phyloP scores from a whole-genome alignment of 2,888 invertebrate species.

The Dorcus hopei region DNA sequence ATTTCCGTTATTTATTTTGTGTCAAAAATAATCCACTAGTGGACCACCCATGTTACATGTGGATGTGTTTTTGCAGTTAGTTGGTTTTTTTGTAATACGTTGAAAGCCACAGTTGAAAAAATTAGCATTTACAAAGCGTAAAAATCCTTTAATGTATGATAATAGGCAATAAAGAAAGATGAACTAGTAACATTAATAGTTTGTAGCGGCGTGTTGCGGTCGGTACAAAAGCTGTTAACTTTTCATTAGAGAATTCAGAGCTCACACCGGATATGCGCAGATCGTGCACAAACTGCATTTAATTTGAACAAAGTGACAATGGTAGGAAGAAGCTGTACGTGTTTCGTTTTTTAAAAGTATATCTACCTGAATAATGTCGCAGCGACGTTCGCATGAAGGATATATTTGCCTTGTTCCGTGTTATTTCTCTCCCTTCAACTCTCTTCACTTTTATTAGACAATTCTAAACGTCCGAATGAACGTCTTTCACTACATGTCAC shows the following conservation, averaged over 20 bases:
- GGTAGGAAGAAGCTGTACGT: slow-evolving; percentile 19
- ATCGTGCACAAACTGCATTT: slow-evolving; percentile 25
- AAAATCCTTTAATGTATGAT: no score
- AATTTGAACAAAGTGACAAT: slow-evolving; percentile 22
- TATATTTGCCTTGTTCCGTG: slow-evolving; percentile 5
- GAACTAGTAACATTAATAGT: not conserved
- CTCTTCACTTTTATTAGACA: no score
- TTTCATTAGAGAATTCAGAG: slow-evolving; percentile 12
- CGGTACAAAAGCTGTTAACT: slow-evolving; percentile 7
- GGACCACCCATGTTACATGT: no score
- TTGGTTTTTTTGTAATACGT: no score
- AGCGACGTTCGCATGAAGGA: slow-evolving; percentile 8
- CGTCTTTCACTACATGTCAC: no score
- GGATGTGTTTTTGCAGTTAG: no score
- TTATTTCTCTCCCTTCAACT: not conserved
- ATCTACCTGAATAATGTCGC: slow-evolving; percentile 1
- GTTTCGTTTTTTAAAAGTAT: slow-evolving; percentile 18
- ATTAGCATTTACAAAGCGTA: no score
- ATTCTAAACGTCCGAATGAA: no score
- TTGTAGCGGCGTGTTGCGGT: not conserved
- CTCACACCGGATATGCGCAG: slow-evolving; percentile 17
- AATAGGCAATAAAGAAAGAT: no score
- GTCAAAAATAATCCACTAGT: no score
- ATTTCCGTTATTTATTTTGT: no score
- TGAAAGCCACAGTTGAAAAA: no score